Evolutionary conservation across 2,113 vertebrate genomes (phyloP).

Genomic region (Melanerpes aurifrons): DNA sequence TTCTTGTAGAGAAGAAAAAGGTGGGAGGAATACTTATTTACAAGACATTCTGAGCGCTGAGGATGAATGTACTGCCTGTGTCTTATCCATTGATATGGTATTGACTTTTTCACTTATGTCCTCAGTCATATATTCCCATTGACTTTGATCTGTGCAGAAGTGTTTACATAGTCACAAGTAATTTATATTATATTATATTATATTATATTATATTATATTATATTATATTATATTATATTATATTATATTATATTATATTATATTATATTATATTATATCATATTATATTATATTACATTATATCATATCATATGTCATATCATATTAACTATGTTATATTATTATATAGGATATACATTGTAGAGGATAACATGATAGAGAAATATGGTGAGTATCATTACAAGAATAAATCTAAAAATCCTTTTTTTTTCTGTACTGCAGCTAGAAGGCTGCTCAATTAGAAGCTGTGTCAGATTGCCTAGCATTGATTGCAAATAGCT

Average conservation of each 20-base stretch:
- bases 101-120: neutral
- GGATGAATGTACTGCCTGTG: neutral
- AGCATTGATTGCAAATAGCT: constrained; percentile 55
- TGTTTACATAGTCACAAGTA: neutral
- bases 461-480: constrained; percentile 31
- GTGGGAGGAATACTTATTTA: neutral
- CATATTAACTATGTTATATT: too few species aligned
- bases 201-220: too few species aligned
- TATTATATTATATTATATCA: too few species aligned
- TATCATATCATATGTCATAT: too few species aligned
- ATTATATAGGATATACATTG: too few species aligned
- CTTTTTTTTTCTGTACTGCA: neutral
- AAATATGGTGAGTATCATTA: neutral
- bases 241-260: too few species aligned
- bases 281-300: neutral
- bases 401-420: neutral
- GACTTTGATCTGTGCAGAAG: neutral
- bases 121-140: neutral
- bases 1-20: neutral
- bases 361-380: neutral
- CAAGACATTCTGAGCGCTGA: neutral
- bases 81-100: neutral
- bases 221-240: neutral
- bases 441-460: constrained; percentile 39
- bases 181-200: neutral